Conservation (phyloP, 2,797 vertebrate genomes). For the Meriones psammophilus region DNA sequence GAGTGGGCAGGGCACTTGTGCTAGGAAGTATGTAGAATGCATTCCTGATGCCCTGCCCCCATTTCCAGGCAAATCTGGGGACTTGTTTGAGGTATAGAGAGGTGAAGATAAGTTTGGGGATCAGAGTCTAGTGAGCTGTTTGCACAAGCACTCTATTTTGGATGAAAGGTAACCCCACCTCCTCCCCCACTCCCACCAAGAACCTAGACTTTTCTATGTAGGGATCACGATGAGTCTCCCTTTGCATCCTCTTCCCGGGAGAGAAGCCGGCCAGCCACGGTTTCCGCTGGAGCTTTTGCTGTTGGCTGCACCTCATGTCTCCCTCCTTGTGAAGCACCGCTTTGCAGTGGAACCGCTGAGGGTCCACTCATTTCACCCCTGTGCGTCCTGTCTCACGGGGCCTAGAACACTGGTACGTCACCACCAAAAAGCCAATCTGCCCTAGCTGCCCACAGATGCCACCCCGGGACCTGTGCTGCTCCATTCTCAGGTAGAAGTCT, state of each 20-base stretch:
- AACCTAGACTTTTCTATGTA: neutral
- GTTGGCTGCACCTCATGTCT: neutral
- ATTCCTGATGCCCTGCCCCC: neutral
- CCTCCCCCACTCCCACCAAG: neutral
- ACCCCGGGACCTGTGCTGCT: conserved; percentile 7
- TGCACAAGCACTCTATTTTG: conserved; percentile 11
- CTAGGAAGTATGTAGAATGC: neutral
- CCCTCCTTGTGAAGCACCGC: conserved; percentile 10
- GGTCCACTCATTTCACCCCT: conserved; percentile 3
- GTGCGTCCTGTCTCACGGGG: conserved; percentile 30
- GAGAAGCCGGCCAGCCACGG: neutral
- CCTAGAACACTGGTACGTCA: conserved; percentile 66
- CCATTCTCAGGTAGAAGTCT: conserved; percentile 42
- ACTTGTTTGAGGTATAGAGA: neutral
- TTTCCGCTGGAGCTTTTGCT: conserved; percentile 47
- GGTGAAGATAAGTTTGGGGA: neutral
- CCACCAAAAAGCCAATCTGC: conserved; percentile 60
- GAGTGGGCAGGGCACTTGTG: neutral
- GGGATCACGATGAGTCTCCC: neutral
- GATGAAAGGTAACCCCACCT: neutral
- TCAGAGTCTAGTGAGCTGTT: neutral
- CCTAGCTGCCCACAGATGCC: conserved; percentile 54
- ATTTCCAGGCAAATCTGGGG: neutral
- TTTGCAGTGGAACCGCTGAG: neutral
- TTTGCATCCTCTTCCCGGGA: neutral